Evolutionary conservation across 1,140 invertebrate species (phyloP).

Genomic region (Sycobia sp.): DNA sequence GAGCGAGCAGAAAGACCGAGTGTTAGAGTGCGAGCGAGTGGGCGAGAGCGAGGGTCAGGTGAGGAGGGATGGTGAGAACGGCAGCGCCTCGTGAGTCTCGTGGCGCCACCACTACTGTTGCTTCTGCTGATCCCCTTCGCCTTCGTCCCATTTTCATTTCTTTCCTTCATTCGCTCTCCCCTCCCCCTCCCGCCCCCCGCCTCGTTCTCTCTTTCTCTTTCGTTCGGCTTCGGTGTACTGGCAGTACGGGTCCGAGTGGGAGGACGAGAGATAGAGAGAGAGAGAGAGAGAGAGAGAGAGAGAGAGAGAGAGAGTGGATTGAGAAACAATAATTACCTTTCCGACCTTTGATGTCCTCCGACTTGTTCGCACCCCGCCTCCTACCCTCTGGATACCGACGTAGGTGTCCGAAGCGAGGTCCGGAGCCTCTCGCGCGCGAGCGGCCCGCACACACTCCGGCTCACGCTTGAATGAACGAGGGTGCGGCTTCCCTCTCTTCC

Average conservation of each 20-base stretch:
- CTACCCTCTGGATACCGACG: slow-evolving; percentile 26
- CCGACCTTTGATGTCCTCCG: slow-evolving; percentile 56
- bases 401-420: slow-evolving; percentile 53
- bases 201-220: no score
- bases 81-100: slow-evolving; percentile 45
- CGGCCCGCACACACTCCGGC: slow-evolving; percentile 39
- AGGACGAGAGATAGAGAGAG: not conserved
- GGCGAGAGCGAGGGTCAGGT: no score
- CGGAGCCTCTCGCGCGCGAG: slow-evolving; percentile 40
- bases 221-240: not conserved
- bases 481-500: no score
- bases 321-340: slow-evolving; percentile 60
- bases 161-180: not conserved
- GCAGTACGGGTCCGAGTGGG: no score
- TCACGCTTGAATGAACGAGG: slow-evolving; percentile 34
- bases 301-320: no score
- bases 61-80: slow-evolving; percentile 53
- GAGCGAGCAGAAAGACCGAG: not conserved
- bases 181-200: not conserved
- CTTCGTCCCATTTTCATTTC: no score
- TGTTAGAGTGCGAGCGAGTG: slow-evolving; percentile 32
- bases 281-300: no score
- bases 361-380: slow-evolving; percentile 57
- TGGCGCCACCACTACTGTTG: slow-evolving; percentile 48
- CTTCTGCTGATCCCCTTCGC: no score